phyloP scores from a whole-genome alignment of 2,888 invertebrate genomes.

The Schizaphis graminum region DNA sequence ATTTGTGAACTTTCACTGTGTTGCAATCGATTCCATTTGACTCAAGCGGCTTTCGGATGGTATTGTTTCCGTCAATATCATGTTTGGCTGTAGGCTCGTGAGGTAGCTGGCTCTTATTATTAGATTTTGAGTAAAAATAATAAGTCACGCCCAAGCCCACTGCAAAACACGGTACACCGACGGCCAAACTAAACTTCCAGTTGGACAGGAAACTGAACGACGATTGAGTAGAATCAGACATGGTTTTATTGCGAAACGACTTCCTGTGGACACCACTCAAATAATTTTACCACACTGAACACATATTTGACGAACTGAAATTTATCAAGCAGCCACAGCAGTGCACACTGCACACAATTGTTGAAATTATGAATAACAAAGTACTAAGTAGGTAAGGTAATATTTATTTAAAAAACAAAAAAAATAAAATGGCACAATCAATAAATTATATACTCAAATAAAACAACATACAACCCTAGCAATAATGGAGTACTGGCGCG shows the following conservation, averaged over 20 bases:
- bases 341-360: background rate
- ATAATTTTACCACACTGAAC: background rate
- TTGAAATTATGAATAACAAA: background rate
- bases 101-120: background rate
- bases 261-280: background rate
- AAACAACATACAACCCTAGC: background rate
- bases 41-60: background rate
- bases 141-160: conserved; percentile 52
- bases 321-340: background rate
- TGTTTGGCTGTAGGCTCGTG: background rate
- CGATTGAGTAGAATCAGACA: conserved; percentile 46
- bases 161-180: conserved; percentile 49
- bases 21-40: background rate
- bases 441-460: background rate
- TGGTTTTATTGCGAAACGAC: background rate
- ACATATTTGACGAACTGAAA: background rate
- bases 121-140: conserved; percentile 37
- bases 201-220: conserved; percentile 38
- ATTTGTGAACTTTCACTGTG: background rate
- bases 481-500: background rate
- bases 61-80: background rate
- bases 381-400: background rate
- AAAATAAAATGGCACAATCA: background rate
- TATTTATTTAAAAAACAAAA: background rate
- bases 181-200: conserved; percentile 56